Base-by-base conservation (phyloP, 2,113 vertebrate species). In the Ciconia boyciana region DNA sequence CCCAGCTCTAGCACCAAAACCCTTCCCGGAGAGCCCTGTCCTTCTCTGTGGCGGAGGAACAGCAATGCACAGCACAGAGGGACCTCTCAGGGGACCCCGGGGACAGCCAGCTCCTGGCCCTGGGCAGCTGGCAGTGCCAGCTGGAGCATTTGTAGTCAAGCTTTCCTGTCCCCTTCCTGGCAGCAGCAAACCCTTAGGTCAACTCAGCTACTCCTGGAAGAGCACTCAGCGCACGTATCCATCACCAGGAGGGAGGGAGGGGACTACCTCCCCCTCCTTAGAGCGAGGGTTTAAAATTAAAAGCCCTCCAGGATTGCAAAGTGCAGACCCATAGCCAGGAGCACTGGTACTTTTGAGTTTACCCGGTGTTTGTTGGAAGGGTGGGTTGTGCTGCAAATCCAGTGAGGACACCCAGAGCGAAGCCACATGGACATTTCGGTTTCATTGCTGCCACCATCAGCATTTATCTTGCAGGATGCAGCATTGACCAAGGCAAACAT, bases 351-450 rank as follows among this genome's bases (percentile, higher is more conserved):
- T 16, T 54, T 5, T 20, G 51, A 17, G 5, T 11, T 51, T 11
- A 18, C n/a, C 41, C 0, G 0, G 5, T 0, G 0, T 22, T 28
- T 48, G 16, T 4, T 13, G 41, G 11, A 1, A 9, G 14, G 28
- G 12, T 39, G 9, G 8, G 3, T 19, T 39, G 52, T 74, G 46
- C 66, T 43, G 6, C 0, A 0, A 19, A 8, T 5, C 36, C 0
- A 0, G 43, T 0, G 7, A 57, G 66, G 44, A 34, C 58, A 24
- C 7, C 49, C 0, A 0, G 48, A 7, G 6, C 1, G 1, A 51
- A 89, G 62, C 46, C 48, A 54, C 51, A 8, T 1, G 3, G 46
- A 19, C 26, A 0, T 10, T 51, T 19, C 0, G 7, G 65, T 22
- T 64, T 48, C 3, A 4, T 21, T 65, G 21, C 43, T 3, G 2